Evolutionary conservation across 2,797 vertebrate species (phyloP).

Genomic region (Protonibea diacanthus): DNA sequence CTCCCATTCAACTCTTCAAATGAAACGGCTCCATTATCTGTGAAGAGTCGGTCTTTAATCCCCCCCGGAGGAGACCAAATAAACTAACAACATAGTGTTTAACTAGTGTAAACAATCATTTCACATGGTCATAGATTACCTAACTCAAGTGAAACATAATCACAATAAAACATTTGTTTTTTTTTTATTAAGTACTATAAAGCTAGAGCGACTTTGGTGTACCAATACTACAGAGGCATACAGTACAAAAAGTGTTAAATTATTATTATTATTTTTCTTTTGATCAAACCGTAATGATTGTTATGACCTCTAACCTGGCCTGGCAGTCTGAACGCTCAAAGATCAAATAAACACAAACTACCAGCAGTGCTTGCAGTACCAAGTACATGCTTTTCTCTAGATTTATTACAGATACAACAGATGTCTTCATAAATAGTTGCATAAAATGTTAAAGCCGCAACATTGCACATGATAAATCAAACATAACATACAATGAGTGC

Average conservation of each 20-base stretch:
- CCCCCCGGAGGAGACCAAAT: slow-evolving; percentile 25
- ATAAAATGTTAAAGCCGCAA: slow-evolving; percentile 99
- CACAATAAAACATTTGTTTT: slow-evolving; percentile 48
- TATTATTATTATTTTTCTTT: slow-evolving; percentile 25
- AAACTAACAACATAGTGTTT: slow-evolving; percentile 52
- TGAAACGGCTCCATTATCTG: slow-evolving; percentile 10
- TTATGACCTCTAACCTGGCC: slow-evolving; percentile 58
- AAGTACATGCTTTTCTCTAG: slow-evolving; percentile 96
- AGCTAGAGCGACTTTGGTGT: slow-evolving; percentile 86
- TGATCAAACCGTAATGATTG: slow-evolving; percentile 75
- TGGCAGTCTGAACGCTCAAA: slow-evolving; percentile 73
- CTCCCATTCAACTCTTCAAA: slow-evolving; percentile 22
- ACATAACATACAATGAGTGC: slow-evolving; percentile 93
- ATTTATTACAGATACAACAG: slow-evolving; percentile 99
- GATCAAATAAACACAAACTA: slow-evolving; percentile 88
- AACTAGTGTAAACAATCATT: slow-evolving; percentile 81
- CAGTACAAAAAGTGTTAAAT: slow-evolving; percentile 77
- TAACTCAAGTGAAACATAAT: slow-evolving; percentile 70
- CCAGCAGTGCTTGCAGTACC: slow-evolving; percentile 94
- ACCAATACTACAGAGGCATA: slow-evolving; percentile 80
- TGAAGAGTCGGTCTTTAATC: slow-evolving; percentile 23
- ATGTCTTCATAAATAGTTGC: slow-evolving; percentile 99
- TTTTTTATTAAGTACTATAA: slow-evolving; percentile 75
- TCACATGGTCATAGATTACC: slow-evolving; percentile 56
- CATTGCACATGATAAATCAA: slow-evolving; percentile 99